phyloP scores from a whole-genome alignment of 2,113 vertebrate genomes.

The Macrotis lagotis region DNA sequence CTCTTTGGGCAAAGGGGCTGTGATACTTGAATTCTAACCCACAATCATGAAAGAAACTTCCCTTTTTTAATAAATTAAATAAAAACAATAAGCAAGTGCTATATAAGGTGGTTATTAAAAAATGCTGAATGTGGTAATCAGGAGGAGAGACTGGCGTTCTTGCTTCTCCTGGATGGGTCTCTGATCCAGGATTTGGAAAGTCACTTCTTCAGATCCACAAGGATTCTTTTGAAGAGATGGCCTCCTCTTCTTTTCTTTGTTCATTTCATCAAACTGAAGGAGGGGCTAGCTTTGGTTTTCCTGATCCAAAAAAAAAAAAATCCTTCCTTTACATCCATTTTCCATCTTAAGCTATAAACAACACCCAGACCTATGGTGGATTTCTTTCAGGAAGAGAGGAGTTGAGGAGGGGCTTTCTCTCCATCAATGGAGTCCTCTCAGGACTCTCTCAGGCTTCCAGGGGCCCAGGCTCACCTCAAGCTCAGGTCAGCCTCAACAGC shows the following conservation, averaged over 20 bases:
- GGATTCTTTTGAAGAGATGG: slow-evolving; percentile 6
- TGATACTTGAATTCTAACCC: slow-evolving; percentile 74
- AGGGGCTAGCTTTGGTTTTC: background rate
- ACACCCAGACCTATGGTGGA: background rate
- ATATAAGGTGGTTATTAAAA: slow-evolving; percentile 45
- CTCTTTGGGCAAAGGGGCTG: slow-evolving; percentile 58
- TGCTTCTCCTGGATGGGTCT: slow-evolving; percentile 18
- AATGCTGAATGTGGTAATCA: slow-evolving; percentile 21
- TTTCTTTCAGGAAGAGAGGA: background rate
- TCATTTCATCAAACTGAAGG: background rate
- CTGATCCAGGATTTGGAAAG: slow-evolving; percentile 32
- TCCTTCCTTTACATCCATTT: background rate
- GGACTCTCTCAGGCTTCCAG: slow-evolving; percentile 2
- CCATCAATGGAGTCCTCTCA: background rate
- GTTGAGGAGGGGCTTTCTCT: background rate
- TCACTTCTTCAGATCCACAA: slow-evolving; percentile 31
- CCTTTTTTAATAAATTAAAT: slow-evolving; percentile 53
- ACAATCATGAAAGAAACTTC: slow-evolving; percentile 68
- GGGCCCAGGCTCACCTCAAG: slow-evolving; percentile 20
- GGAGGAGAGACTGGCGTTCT: slow-evolving; percentile 21
- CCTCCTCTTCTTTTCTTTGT: slow-evolving; percentile 14
- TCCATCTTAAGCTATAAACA: background rate
- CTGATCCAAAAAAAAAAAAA: background rate
- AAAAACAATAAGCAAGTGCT: slow-evolving; percentile 51
- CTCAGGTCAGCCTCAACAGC: background rate